Percentiles rank a stretch among this genome's conserved stretches.
Evolutionary conservation across 2,888 invertebrate genomes (phyloP).

Genomic region (Sycophila texana): DNA sequence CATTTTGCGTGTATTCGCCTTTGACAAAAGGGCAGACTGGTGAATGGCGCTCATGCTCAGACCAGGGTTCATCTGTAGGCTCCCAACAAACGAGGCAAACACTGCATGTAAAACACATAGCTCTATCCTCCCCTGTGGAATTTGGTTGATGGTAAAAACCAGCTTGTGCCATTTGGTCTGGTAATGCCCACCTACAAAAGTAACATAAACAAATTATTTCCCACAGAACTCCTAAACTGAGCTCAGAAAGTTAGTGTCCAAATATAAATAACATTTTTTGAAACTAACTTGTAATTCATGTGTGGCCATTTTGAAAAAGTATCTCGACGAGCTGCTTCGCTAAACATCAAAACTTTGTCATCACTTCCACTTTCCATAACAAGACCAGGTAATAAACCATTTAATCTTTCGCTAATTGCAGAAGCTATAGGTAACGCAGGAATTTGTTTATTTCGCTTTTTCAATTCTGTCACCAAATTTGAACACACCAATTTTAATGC

Average conservation of each 20-base stretch:
- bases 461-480: slow-evolving; percentile 88
- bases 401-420: slow-evolving; percentile 90
- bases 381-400: slow-evolving; percentile 83
- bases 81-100: slow-evolving; percentile 98
- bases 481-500: slow-evolving; percentile 88
- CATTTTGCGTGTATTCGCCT: slow-evolving; percentile 96
- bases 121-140: slow-evolving; percentile 92
- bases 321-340: slow-evolving; percentile 91
- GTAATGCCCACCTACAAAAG: slow-evolving; percentile 87
- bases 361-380: slow-evolving; percentile 74
- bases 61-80: slow-evolving; percentile 97
- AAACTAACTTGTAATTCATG: slow-evolving; percentile 93
- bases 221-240: background rate
- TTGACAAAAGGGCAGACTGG: slow-evolving; percentile 95
- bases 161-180: slow-evolving; percentile 97
- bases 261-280: slow-evolving; percentile 28
- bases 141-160: slow-evolving; percentile 97
- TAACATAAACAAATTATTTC: slow-evolving; percentile 1
- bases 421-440: slow-evolving; percentile 93
- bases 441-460: slow-evolving; percentile 87
- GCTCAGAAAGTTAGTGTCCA: background rate
- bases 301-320: slow-evolving; percentile 97
- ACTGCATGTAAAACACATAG: slow-evolving; percentile 96
- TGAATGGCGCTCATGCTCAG: slow-evolving; percentile 96
- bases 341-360: slow-evolving; percentile 87